Evolutionary conservation across 2,113 vertebrate species (phyloP).

Genomic region (Phainopepla nitens): DNA sequence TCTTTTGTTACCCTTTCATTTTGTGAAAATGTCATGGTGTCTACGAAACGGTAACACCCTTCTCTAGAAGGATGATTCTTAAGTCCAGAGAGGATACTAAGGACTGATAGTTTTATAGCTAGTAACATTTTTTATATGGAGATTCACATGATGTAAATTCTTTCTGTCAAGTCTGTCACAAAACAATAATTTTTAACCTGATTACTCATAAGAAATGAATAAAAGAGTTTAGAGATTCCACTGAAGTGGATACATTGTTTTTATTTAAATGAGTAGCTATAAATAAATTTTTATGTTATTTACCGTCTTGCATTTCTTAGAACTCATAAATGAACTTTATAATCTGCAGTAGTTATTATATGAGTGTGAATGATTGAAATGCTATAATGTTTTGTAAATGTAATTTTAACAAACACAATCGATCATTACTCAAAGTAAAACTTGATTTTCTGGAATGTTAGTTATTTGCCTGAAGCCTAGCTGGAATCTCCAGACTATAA

Average conservation of each 20-base stretch:
- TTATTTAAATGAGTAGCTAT: neutral
- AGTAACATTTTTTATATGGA: neutral
- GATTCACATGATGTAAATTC: neutral
- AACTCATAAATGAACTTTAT: neutral
- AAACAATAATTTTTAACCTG: neutral
- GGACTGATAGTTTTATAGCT: neutral
- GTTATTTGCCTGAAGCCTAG: neutral
- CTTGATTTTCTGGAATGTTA: neutral
- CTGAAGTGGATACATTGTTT: neutral
- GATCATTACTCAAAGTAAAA: conserved; percentile 5
- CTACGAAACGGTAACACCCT: rapidly evolving
- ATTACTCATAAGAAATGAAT: neutral
- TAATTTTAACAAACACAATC: neutral
- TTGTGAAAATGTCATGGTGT: neutral
- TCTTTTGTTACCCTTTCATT: neutral
- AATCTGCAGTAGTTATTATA: neutral
- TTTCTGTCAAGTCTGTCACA: neutral
- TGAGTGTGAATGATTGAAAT: neutral
- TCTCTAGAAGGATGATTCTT: neutral
- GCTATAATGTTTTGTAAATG: neutral
- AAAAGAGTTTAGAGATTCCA: neutral
- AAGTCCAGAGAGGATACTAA: neutral
- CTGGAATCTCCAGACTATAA: neutral
- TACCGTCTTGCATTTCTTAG: neutral
- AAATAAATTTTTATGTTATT: neutral